phyloP scores from a whole-genome alignment of 2,797 vertebrate genomes.

The Gymnothorax reevesii region DNA sequence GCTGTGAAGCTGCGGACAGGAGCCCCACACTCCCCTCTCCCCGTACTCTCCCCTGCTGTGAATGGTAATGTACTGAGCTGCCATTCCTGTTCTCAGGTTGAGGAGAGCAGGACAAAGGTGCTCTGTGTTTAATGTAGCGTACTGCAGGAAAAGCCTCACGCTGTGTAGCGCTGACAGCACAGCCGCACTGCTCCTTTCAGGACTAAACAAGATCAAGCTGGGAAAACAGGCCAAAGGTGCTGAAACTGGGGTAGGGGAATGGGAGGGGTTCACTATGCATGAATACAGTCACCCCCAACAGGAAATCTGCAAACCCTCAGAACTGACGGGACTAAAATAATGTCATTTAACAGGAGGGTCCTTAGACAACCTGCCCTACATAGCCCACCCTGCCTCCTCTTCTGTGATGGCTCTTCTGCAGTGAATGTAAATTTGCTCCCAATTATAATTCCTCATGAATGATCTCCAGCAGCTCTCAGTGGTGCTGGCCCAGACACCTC shows the following conservation, averaged over 20 bases:
- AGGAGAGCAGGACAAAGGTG: constrained; percentile 18
- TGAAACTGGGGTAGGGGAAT: constrained; percentile 29
- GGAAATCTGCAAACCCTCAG: not conserved
- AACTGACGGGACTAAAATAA: not conserved
- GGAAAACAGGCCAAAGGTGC: constrained; percentile 53
- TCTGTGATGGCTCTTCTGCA: not conserved
- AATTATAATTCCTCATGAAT: not conserved
- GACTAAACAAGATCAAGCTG: constrained; percentile 38
- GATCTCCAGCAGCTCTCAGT: constrained; percentile 20
- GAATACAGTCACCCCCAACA: not conserved
- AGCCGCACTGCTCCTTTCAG: constrained; percentile 53
- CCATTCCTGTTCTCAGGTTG: constrained; percentile 23
- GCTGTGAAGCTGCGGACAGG: not conserved
- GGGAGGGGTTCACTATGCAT: no score
- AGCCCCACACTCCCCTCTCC: not conserved
- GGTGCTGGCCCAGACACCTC: constrained; percentile 31
- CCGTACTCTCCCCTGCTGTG: not conserved
- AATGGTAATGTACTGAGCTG: constrained; percentile 34
- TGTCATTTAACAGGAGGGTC: constrained; percentile 35
- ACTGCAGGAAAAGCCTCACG: constrained; percentile 49
- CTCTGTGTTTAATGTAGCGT: constrained; percentile 57
- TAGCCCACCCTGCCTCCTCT: not conserved
- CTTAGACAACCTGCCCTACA: not conserved
- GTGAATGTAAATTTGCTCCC: not conserved
- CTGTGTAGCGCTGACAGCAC: constrained; percentile 55